phyloP scores from a whole-genome alignment of 2,888 invertebrate genomes.

The Deroplatys truncata region DNA sequence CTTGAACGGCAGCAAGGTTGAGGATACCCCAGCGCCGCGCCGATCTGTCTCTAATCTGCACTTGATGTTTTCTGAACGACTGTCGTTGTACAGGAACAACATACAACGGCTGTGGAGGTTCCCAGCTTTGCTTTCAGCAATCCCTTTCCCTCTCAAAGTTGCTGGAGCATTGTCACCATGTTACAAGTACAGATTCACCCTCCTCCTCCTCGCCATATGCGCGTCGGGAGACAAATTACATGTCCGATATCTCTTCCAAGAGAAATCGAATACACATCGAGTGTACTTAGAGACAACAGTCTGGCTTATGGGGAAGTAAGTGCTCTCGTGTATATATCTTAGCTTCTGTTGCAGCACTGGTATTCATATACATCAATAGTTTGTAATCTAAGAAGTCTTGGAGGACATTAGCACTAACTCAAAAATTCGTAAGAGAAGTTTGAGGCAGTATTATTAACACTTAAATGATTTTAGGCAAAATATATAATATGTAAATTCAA shows the following conservation, averaged over 20 bases:
- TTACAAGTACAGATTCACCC: not conserved
- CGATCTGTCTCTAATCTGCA: not conserved
- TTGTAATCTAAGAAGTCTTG: too few species aligned
- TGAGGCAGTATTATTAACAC: too few species aligned
- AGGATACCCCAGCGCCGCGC: too few species aligned
- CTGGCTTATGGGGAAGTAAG: not conserved
- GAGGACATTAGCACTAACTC: too few species aligned
- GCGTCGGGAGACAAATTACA: not conserved
- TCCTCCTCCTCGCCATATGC: not conserved
- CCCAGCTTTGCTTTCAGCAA: slow-evolving; percentile 10
- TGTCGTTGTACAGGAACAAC: not conserved
- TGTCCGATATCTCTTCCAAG: not conserved
- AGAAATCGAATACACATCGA: not conserved
- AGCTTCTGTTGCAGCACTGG: too few species aligned
- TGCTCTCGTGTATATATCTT: not conserved
- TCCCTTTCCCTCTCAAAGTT: not conserved
- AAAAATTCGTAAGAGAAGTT: too few species aligned
- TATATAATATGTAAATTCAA: too few species aligned
- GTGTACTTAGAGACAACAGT: not conserved
- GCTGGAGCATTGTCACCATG: not conserved
- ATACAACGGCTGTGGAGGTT: not conserved
- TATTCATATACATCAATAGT: too few species aligned
- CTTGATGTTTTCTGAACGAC: not conserved
- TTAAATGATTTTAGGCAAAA: too few species aligned
- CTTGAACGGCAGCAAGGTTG: too few species aligned